Evolutionary conservation across 2,888 invertebrate genomes (phyloP).

Genomic region (Busseola fusca): DNA sequence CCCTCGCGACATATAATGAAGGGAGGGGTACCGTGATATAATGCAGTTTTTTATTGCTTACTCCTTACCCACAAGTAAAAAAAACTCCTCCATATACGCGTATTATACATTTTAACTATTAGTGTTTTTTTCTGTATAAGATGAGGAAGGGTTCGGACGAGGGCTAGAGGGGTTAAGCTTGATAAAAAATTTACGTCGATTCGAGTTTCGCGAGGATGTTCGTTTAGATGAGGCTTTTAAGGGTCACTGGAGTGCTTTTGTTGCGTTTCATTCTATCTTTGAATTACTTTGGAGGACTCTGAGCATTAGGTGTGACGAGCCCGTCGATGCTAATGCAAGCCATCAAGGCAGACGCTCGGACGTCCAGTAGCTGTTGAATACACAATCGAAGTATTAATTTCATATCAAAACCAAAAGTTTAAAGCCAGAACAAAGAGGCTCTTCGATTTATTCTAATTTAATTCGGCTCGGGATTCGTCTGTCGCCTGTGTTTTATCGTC

Average conservation of each 20-base stretch:
- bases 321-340: slow-evolving; percentile 42
- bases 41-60: slow-evolving; percentile 89
- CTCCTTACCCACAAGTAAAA: slow-evolving; percentile 87
- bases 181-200: slow-evolving; percentile 86
- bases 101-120: slow-evolving; percentile 87
- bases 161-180: slow-evolving; percentile 81
- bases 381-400: slow-evolving; percentile 64
- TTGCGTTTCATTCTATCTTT: slow-evolving; percentile 59
- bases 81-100: slow-evolving; percentile 81
- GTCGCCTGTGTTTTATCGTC: slow-evolving; percentile 87
- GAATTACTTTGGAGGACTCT: slow-evolving; percentile 31
- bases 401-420: slow-evolving; percentile 62
- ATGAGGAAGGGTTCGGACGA: slow-evolving; percentile 84
- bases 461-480: slow-evolving; percentile 80
- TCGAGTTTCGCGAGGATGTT: slow-evolving; percentile 78
- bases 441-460: slow-evolving; percentile 85
- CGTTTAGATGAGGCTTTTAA: slow-evolving; percentile 71
- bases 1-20: slow-evolving; percentile 85
- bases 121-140: slow-evolving; percentile 80
- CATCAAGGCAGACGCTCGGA: slow-evolving; percentile 36
- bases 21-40: slow-evolving; percentile 87
- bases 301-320: slow-evolving; percentile 17
- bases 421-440: slow-evolving; percentile 75
- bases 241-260: slow-evolving; percentile 74
- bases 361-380: slow-evolving; percentile 55